These are phyloP conservation scores for Drosophila elegans DNA, from an alignment of 1,140 invertebrate genomes.

Conservation along the genomic window DNA sequence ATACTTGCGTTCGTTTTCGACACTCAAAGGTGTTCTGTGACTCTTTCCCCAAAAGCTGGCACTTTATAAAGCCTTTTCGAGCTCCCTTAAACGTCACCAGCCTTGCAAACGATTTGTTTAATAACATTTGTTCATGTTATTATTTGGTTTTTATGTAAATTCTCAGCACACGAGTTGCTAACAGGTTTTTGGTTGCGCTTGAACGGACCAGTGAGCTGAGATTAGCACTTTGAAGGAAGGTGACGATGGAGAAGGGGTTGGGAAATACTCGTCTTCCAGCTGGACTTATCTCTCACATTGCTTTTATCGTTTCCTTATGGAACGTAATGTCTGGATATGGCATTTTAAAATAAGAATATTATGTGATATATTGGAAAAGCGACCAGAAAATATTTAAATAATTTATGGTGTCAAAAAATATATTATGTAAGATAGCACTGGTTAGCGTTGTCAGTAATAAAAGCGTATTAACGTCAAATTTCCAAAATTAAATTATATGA, in stretches of 20 bases:
- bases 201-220: slow-evolving; percentile 32
- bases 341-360: slow-evolving; percentile 25
- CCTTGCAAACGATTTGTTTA: slow-evolving; percentile 52
- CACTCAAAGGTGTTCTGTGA: slow-evolving; percentile 46
- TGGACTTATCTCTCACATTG: slow-evolving; percentile 8
- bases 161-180: slow-evolving; percentile 31
- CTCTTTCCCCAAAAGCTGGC: slow-evolving; percentile 7
- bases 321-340: neutral
- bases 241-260: neutral
- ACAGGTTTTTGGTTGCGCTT: slow-evolving; percentile 51
- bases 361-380: slow-evolving; percentile 21
- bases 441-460: neutral
- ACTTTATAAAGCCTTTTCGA: slow-evolving; percentile 58
- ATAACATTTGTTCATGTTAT: slow-evolving; percentile 46
- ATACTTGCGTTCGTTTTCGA: slow-evolving; percentile 10
- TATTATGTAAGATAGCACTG: neutral
- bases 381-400: slow-evolving; percentile 1
- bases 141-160: slow-evolving; percentile 51
- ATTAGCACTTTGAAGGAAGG: neutral
- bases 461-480: neutral
- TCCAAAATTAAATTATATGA: too few species aligned
- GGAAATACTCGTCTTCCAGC: slow-evolving; percentile 2
- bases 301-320: slow-evolving; percentile 63
- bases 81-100: slow-evolving; percentile 26
- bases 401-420: neutral